Evolutionary conservation across 2,888 invertebrate genomes (phyloP).

Genomic region (Agrochola lychnidis): DNA sequence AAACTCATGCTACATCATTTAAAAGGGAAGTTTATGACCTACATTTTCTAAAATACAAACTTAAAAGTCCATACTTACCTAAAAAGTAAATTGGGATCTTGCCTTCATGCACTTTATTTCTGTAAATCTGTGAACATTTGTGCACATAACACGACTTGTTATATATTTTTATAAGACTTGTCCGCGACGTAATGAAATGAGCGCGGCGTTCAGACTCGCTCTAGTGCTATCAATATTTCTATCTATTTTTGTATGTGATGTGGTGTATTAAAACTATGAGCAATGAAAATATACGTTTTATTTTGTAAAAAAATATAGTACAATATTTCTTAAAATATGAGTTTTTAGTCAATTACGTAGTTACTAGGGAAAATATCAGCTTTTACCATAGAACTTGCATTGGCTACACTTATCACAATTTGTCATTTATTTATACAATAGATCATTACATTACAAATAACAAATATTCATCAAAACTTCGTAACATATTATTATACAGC

Average conservation of each 20-base stretch:
- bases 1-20: neutral
- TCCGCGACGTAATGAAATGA: conserved; percentile 22
- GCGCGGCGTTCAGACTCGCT: conserved; percentile 23
- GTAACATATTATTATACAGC: no score
- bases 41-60: neutral
- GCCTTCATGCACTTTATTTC: conserved; percentile 13
- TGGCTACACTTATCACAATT: conserved; percentile 59
- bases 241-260: conserved; percentile 69
- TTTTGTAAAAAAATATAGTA: conserved; percentile 52
- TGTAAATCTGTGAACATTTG: conserved; percentile 27
- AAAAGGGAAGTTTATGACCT: neutral
- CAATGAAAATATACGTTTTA: conserved; percentile 60
- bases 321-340: conserved; percentile 39
- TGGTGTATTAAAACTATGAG: conserved; percentile 64
- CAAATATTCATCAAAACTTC: conserved; percentile 22
- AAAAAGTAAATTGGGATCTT: neutral
- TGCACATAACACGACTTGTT: conserved; percentile 31
- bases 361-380: conserved; percentile 7
- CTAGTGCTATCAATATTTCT: conserved; percentile 58
- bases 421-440: conserved; percentile 36
- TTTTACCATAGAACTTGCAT: conserved; percentile 31
- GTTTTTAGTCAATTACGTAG: conserved; percentile 39
- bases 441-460: conserved; percentile 16
- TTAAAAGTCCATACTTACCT: neutral
- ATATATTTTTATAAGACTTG: conserved; percentile 54